phyloP scores from a whole-genome alignment of 1,140 invertebrate species.

The Caenorhabditis brenneri region DNA sequence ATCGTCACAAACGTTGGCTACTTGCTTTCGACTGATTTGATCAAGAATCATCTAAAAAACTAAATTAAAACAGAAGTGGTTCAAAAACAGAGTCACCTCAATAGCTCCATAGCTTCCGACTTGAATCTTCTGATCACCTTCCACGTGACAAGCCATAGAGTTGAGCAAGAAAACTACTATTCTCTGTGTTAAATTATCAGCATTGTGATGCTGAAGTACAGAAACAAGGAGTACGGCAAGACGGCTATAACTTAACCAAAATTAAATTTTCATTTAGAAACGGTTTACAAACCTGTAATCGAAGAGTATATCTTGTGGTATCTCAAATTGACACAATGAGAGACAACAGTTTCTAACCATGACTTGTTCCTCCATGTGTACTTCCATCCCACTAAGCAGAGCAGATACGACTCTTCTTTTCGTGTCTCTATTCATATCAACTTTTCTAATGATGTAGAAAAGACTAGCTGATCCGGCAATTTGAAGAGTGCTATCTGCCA shows the following conservation, averaged over 20 bases:
- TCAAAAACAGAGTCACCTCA: constrained; percentile 74
- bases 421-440: constrained; percentile 65
- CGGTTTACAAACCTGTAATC: constrained; percentile 78
- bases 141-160: constrained; percentile 92
- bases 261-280: neutral
- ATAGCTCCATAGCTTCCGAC: constrained; percentile 88
- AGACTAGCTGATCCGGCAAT: constrained; percentile 64
- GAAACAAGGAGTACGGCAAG: constrained; percentile 84
- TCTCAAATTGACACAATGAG: constrained; percentile 89
- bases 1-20: constrained; percentile 81
- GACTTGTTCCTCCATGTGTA: constrained; percentile 65
- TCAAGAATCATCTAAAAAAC: constrained; percentile 61
- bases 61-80: neutral
- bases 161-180: constrained; percentile 93
- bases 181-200: constrained; percentile 88
- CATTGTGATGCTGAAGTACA: constrained; percentile 81
- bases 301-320: constrained; percentile 92
- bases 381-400: constrained; percentile 60
- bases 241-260: constrained; percentile 71
- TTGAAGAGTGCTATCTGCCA: constrained; percentile 60
- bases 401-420: constrained; percentile 56
- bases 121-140: constrained; percentile 86
- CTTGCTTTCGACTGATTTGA: constrained; percentile 65
- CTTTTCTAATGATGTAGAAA: constrained; percentile 69
- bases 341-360: constrained; percentile 95